Base-by-base conservation (phyloP, 2,113 vertebrate genomes). In the Bathybates hornii region DNA sequence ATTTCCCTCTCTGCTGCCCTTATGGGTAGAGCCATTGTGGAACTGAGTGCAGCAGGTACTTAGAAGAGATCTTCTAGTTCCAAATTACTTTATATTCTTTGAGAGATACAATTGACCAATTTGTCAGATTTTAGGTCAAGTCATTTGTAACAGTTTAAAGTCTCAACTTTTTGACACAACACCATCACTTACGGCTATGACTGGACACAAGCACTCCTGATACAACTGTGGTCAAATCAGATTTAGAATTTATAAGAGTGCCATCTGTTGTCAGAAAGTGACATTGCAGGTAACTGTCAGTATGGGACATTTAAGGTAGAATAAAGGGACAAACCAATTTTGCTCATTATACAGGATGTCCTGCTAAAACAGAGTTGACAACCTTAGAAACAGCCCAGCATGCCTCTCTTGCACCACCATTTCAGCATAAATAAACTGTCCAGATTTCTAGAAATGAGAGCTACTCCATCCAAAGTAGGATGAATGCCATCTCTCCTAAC, bases 51-150 rank as follows among this genome's bases (percentile, higher is more conserved):
- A 56, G 21, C 54, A 56, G 21, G 11, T 56, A 56, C 54, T 56
- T 56, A 56, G 54, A 27, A 56, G 2, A 27, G 11, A 24, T 56
- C 52, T 54, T 56, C 21, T 56, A 13, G 11, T 7, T 56, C 53
- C 2, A 56, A 56, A 56, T 27, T 56, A 27, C 53, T 56, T 27
- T 0, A 27, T 27, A 5, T 27, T 56, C n/a, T 56, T 56, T 0
- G 54, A 27, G 21, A 27, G 54, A 56, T 13, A 13, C 2, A 0
- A 56, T 56, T 24, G 21, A 56, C 53, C 53, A 56, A 7, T 56
- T 56, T 56, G 21, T 56, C 21, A 56, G 21, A 56, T 56, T 56
- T 56, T 54, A 56, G 21, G 53, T 56, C 21, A 56, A 24, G 53
- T 7, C 21, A 56, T 24, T 24, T 54, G 6, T 54, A 54, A 54